Percentiles rank a stretch among this genome's conserved stretches.
Conservation (phyloP, 1,140 invertebrate species). For the Papilio dardanus region DNA sequence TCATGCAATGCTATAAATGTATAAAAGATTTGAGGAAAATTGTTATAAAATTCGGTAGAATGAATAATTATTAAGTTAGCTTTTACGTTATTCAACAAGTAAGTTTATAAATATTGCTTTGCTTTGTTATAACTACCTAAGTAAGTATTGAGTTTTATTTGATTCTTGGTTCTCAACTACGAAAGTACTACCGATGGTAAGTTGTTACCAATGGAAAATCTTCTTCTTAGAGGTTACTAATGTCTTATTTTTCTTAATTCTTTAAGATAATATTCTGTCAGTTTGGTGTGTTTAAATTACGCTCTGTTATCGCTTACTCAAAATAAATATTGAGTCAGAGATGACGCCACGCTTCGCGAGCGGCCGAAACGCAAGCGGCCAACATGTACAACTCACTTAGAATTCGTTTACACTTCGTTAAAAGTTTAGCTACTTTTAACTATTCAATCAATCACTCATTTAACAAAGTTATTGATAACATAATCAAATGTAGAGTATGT, state of each 20-base stretch:
- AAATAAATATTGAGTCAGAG: constrained; percentile 32
- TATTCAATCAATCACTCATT: neutral
- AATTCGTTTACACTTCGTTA: constrained; percentile 10
- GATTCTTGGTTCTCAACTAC: no score
- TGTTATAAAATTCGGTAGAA: neutral
- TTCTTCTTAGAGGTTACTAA: neutral
- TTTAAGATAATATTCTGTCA: neutral
- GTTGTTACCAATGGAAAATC: no score
- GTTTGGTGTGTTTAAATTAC: neutral
- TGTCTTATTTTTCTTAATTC: neutral
- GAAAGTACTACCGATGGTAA: no score
- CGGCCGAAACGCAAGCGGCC: neutral
- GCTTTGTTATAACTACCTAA: neutral
- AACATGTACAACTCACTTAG: neutral
- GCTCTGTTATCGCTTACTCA: constrained; percentile 30
- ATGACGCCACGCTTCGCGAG: constrained; percentile 2
- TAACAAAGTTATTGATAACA: neutral
- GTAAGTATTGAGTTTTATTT: no score
- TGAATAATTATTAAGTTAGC: neutral
- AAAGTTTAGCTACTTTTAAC: neutral
- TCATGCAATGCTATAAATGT: no score
- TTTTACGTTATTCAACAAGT: neutral
- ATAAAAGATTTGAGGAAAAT: constrained; percentile 22
- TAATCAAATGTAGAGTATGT: neutral
- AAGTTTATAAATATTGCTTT: neutral